Percentiles rank a stretch among this genome's conserved stretches.
Evolutionary conservation across 2,888 invertebrate species (phyloP).

Genomic region (Callimorpha dominula): DNA sequence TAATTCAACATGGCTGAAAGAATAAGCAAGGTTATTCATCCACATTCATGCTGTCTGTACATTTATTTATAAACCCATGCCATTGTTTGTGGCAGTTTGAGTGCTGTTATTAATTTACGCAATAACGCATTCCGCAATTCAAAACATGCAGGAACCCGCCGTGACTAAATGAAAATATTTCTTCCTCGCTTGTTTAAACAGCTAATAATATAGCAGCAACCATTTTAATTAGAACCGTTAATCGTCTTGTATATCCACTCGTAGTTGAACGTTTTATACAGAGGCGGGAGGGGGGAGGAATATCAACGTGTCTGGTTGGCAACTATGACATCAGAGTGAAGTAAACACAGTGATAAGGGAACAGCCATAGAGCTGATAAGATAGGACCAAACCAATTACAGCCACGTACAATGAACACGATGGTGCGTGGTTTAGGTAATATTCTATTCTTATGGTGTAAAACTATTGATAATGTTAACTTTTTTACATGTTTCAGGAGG

Average conservation of each 20-base stretch:
- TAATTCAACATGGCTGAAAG: constrained; percentile 1
- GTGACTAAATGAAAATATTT: constrained; percentile 70
- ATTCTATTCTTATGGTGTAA: constrained; percentile 25
- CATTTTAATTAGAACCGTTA: constrained; percentile 42
- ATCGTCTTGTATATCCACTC: constrained; percentile 26
- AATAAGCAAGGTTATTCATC: constrained; percentile 39
- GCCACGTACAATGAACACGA: constrained; percentile 58
- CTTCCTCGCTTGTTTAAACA: constrained; percentile 72
- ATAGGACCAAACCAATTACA: constrained; percentile 68
- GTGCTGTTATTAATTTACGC: constrained; percentile 52
- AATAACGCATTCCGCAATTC: constrained; percentile 66
- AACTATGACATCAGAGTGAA: constrained; percentile 52
- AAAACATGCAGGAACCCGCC: constrained; percentile 58
- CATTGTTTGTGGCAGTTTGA: constrained; percentile 62
- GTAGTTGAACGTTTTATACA: constrained; percentile 17
- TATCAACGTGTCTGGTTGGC: constrained; percentile 39
- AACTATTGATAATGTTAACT: not conserved
- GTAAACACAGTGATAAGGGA: constrained; percentile 65
- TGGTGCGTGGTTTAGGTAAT: constrained; percentile 48
- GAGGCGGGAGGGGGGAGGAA: constrained; percentile 17
- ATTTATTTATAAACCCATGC: constrained; percentile 65
- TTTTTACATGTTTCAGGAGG: not conserved
- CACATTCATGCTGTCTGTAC: constrained; percentile 36
- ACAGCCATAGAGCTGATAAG: constrained; percentile 67
- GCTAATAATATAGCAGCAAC: constrained; percentile 52